Percentiles rank a stretch among this genome's conserved stretches.
Evolutionary conservation across 2,797 vertebrate genomes (phyloP).

Genomic region (Psittacula derbiana): DNA sequence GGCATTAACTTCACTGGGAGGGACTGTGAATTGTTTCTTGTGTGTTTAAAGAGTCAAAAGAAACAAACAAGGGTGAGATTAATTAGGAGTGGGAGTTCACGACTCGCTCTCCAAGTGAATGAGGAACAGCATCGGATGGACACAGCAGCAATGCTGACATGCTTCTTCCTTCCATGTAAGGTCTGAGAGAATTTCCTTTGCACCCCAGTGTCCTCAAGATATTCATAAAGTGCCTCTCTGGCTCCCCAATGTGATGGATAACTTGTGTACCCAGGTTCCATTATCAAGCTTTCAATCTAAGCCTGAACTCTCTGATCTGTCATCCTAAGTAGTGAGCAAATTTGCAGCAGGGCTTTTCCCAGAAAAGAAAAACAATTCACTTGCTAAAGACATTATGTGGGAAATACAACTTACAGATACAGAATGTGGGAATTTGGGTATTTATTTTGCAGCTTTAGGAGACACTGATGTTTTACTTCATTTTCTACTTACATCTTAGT

Average conservation of each 20-base stretch:
- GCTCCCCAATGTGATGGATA: background rate
- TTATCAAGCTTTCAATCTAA: constrained; percentile 50
- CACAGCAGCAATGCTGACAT: background rate
- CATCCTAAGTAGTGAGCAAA: constrained; percentile 13
- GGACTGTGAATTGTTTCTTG: background rate
- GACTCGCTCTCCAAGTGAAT: accelerated
- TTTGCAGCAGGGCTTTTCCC: constrained; percentile 8
- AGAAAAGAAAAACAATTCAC: background rate
- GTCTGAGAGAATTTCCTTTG: background rate
- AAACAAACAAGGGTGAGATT: constrained; percentile 6
- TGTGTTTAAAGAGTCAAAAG: background rate
- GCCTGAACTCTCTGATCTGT: constrained; percentile 21
- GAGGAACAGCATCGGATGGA: background rate
- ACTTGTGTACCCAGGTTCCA: constrained; percentile 1
- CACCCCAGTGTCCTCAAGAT: background rate
- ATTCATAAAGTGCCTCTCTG: background rate
- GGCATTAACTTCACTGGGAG: background rate
- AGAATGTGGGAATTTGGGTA: background rate
- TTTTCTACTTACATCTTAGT: background rate
- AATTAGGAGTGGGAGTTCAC: background rate
- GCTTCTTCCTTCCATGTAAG: background rate
- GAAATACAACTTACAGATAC: background rate
- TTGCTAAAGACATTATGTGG: background rate
- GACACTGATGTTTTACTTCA: background rate
- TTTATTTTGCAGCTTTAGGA: background rate